Conservation (phyloP, 2,113 vertebrate genomes). For the Oxyura jamaicensis region DNA sequence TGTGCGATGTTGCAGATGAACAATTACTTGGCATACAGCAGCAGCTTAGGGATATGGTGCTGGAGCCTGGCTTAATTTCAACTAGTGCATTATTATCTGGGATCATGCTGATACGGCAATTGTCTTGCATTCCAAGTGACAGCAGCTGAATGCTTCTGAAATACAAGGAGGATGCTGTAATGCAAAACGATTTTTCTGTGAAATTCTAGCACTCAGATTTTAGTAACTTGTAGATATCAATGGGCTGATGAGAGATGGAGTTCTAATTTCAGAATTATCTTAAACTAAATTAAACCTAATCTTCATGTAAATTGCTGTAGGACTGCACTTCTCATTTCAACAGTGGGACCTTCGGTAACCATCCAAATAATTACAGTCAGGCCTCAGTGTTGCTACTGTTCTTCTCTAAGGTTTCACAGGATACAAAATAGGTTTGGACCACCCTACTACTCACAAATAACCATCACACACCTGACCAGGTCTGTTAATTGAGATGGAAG, state of each 20-base stretch:
- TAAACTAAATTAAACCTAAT: neutral
- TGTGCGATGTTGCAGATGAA: neutral
- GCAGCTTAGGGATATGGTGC: neutral
- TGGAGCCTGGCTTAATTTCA: constrained; percentile 3
- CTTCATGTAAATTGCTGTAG: neutral
- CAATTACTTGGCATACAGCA: neutral
- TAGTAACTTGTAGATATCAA: neutral
- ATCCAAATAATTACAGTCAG: neutral
- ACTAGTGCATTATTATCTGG: neutral
- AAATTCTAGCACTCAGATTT: neutral
- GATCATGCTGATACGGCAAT: constrained; percentile 13
- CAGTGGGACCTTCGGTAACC: neutral
- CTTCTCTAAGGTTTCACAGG: neutral
- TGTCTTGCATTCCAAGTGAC: constrained; percentile 16
- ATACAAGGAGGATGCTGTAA: neutral
- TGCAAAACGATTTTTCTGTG: neutral
- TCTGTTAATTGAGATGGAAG: neutral
- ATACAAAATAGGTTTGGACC: neutral
- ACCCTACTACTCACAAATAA: neutral
- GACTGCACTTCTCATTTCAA: neutral
- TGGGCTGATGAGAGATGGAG: neutral
- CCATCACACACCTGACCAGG: neutral
- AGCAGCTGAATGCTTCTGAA: neutral
- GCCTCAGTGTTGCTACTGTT: neutral
- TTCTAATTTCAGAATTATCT: neutral